Conservation (phyloP, 2,113 vertebrate genomes). For the Ellobius talpinus region DNA sequence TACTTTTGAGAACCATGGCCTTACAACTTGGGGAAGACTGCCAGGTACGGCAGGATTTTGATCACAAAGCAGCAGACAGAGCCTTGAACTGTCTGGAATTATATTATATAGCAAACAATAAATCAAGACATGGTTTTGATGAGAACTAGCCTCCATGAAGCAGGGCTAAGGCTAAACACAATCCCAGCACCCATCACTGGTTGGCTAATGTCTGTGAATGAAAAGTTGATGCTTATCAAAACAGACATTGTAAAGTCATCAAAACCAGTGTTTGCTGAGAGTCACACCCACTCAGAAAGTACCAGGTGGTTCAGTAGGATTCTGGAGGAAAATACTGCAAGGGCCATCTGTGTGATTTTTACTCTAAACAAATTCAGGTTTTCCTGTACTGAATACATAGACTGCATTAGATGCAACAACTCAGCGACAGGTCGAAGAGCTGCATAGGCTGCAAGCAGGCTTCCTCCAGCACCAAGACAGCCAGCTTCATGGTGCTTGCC, state of each 20-base stretch:
- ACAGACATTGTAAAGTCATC: neutral
- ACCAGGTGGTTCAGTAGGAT: neutral
- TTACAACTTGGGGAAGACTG: neutral
- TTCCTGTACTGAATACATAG: neutral
- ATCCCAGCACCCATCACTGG: neutral
- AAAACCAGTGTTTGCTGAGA: neutral
- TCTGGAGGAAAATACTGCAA: neutral
- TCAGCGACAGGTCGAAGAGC: neutral
- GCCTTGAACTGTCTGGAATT: neutral
- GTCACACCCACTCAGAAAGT: neutral
- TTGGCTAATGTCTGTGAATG: neutral
- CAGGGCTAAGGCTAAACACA: neutral
- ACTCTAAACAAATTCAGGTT: constrained; percentile 4
- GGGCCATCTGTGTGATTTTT: neutral
- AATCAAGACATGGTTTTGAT: neutral
- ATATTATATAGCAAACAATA: neutral
- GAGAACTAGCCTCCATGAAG: neutral
- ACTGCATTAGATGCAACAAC: neutral
- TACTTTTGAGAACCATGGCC: neutral
- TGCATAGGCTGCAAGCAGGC: neutral
- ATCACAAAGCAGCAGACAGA: neutral
- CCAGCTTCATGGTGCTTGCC: fast-evolving
- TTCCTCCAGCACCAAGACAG: too few species aligned
- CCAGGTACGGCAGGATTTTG: neutral
- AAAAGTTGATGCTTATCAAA: neutral